A percentile compares a stretch with the other conserved stretches of the same genome.
phyloP scores from a whole-genome alignment of 2,888 invertebrate species.

The Erebia ligea region DNA sequence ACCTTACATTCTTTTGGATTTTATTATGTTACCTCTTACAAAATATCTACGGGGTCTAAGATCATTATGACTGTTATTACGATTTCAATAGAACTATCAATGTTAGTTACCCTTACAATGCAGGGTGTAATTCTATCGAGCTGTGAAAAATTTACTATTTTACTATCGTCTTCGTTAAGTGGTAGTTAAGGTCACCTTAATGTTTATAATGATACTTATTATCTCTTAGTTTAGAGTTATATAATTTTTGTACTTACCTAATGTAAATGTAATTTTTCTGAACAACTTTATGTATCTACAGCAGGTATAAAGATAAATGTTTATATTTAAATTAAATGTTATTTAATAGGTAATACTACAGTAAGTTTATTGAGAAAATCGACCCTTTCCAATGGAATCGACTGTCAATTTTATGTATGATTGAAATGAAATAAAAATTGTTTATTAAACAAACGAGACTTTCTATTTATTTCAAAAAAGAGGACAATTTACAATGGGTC shows the following conservation, averaged over 20 bases:
- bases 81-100: slow-evolving; percentile 11
- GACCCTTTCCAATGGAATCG: slow-evolving; percentile 18
- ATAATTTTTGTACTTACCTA: slow-evolving; percentile 32
- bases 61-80: slow-evolving; percentile 6
- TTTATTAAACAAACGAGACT: slow-evolving; percentile 10
- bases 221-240: slow-evolving; percentile 21
- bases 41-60: background rate
- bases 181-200: slow-evolving; percentile 23
- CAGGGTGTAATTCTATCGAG: slow-evolving; percentile 35
- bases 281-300: slow-evolving; percentile 32
- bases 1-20: background rate
- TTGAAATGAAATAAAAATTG: slow-evolving; percentile 27
- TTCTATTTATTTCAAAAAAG: background rate
- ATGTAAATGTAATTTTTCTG: slow-evolving; percentile 27
- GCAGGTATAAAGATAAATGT: slow-evolving; percentile 31
- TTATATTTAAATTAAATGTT: slow-evolving; percentile 35
- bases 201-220: slow-evolving; percentile 30
- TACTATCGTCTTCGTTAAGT: slow-evolving; percentile 20
- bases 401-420: slow-evolving; percentile 29
- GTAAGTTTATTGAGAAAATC: slow-evolving; percentile 15
- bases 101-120: slow-evolving; percentile 18
- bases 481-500: background rate
- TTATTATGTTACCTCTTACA: background rate
- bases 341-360: slow-evolving; percentile 10
- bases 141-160: slow-evolving; percentile 34